Percentiles rank a stretch among this genome's conserved stretches.
These are phyloP conservation scores for Nanorana parkeri DNA, from an alignment of 2,113 vertebrate species.

Conservation along the genomic window DNA sequence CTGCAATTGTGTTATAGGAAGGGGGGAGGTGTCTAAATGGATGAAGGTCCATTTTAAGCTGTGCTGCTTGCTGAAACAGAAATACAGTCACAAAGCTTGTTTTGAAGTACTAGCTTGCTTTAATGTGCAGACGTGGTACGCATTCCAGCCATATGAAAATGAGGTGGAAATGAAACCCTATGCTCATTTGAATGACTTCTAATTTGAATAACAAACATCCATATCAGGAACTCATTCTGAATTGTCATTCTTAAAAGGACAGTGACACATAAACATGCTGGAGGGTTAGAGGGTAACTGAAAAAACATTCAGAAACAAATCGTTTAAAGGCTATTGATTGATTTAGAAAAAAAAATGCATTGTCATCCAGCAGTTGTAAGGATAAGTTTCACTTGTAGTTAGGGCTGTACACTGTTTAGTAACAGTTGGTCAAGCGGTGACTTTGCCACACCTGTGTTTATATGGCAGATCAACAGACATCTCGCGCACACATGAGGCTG, in stretches of 20 bases:
- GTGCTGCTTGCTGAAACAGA: neutral
- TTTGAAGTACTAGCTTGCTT: neutral
- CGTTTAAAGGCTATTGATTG: no score
- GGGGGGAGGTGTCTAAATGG: no score
- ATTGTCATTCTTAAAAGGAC: neutral
- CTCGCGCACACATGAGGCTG: neutral
- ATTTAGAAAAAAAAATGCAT: no score
- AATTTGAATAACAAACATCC: conserved; percentile 46
- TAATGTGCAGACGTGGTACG: neutral
- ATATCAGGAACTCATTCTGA: neutral
- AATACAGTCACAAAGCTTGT: neutral
- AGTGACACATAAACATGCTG: no score
- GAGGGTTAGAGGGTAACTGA: no score
- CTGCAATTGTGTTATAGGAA: no score
- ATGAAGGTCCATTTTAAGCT: no score
- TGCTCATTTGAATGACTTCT: conserved; percentile 14
- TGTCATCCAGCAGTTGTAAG: no score
- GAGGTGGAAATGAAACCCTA: neutral
- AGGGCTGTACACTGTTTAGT: no score
- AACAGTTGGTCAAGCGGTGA: neutral
- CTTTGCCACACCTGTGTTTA: neutral
- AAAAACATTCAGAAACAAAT: no score
- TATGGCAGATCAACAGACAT: neutral
- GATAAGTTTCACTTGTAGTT: no score
- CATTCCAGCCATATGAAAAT: conserved; percentile 34